Base-by-base conservation (phyloP, 2,888 invertebrate genomes). In the Pediacus dermestoides region DNA sequence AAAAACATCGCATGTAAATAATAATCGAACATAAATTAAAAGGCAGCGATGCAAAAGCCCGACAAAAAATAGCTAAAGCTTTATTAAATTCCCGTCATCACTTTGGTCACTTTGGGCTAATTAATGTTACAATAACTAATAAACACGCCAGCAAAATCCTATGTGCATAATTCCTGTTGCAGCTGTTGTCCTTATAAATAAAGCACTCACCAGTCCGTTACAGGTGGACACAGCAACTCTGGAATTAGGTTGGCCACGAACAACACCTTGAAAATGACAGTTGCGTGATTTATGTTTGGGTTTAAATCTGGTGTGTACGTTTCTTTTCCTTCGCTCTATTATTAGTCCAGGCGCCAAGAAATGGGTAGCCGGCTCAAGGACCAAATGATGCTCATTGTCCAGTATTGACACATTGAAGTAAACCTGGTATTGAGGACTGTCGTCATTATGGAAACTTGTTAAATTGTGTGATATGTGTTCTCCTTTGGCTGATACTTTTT, bases 191-290 rank as follows among this genome's bases (percentile, higher is more conserved):
- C n/a, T n/a, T n/a, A n/a, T n/a, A n/a, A n/a, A 30, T 12, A 8
- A 8, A 12, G 3, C 11, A 73, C 86, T 84, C 69, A 90, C 90
- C 76, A 90, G 71, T 60, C 90, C 90, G 63, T 85, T 77, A 65
- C 90, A 91, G 10, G 88, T 79, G 8, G 88, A 88, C 38, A 91
- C 64, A 10, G 89, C 88, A 33, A 88, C 84, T 47, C 72, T 77
- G 21, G 88, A 88, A 37, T 72, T 70, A 3, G 76, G 70, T 50
- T 86, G 81, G 28, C 84, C 86, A 36, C 79, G 72, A 43, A 91
- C 75, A 53, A 77, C 71, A 50, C 91, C 91, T 40, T 81, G 81
- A 69, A 83, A 89, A 72, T 89, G 89, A 66, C 90, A 90, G 35
- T 74, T 71, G 22, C 75, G 77, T 42, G 77, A 74, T 32, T 74